phyloP scores from a whole-genome alignment of 2,797 vertebrate genomes.

The Typhlichthys eigenmanni region DNA sequence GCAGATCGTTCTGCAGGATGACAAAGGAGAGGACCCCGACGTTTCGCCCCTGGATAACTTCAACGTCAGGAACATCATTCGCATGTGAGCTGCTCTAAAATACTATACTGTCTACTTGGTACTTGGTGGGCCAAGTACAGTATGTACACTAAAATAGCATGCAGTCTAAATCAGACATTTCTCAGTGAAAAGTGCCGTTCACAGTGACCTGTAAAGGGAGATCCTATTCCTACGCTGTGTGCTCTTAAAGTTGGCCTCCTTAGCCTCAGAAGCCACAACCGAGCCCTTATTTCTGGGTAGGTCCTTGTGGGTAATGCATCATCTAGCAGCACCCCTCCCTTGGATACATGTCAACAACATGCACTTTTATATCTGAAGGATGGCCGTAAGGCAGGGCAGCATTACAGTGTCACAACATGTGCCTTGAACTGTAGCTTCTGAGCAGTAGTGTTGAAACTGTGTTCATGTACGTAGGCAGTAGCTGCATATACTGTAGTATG shows the following conservation, averaged over 20 bases:
- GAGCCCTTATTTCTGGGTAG: constrained; percentile 2
- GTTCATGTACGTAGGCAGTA: background rate
- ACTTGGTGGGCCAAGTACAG: no score
- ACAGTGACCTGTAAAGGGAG: constrained; percentile 3
- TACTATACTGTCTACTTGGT: no score
- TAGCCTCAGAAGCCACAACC: constrained; percentile 12
- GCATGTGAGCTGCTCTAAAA: constrained; percentile 83
- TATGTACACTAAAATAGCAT: background rate
- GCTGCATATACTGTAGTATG: no score
- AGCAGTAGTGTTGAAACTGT: background rate
- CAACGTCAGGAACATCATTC: constrained; percentile 94
- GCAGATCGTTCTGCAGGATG: constrained; percentile 95
- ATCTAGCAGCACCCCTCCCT: constrained; percentile 25
- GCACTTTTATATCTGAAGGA: background rate
- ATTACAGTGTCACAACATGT: constrained; percentile 4
- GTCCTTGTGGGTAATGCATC: constrained; percentile 19
- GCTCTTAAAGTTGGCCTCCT: constrained; percentile 1
- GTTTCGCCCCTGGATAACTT: constrained; percentile 92
- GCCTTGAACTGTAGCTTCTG: background rate
- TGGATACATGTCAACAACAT: constrained; percentile 30
- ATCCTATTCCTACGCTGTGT: background rate
- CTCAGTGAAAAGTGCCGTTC: no score
- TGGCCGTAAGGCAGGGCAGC: background rate
- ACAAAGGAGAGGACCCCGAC: constrained; percentile 92
- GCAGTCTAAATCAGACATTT: background rate